Conservation (phyloP, 2,113 vertebrate species). For the Brachypteracias leptosomus region DNA sequence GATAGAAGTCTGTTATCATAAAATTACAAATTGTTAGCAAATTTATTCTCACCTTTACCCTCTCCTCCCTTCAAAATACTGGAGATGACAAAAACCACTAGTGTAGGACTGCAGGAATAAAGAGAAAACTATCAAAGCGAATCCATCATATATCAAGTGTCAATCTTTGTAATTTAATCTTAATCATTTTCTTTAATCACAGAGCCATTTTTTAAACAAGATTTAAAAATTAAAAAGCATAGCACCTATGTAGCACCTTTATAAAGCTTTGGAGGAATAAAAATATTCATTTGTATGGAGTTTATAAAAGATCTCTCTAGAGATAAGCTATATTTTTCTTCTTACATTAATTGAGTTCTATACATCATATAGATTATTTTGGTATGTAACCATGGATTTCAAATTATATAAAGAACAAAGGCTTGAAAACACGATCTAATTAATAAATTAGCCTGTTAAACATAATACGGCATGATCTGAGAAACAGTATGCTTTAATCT, state of each 20-base stretch:
- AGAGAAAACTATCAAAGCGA: neutral
- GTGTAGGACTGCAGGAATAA: neutral
- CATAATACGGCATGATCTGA: neutral
- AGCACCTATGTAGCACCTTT: neutral
- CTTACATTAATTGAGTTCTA: neutral
- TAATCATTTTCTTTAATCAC: neutral
- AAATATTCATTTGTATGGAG: neutral
- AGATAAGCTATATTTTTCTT: neutral
- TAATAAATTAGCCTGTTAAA: neutral
- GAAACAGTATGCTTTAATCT: neutral
- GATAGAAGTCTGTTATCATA: neutral
- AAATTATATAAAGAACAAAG: neutral
- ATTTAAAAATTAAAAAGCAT: neutral
- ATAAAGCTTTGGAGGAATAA: neutral
- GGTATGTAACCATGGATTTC: neutral
- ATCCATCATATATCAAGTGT: fast-evolving
- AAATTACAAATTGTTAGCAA: neutral
- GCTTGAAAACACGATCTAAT: neutral
- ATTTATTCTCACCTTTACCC: neutral
- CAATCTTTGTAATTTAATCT: neutral
- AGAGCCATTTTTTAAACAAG: neutral
- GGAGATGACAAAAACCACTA: neutral
- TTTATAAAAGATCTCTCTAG: neutral
- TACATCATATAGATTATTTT: neutral
- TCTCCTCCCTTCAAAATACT: neutral